phyloP scores from a whole-genome alignment of 1,140 invertebrate species.

The Neelides sp. region DNA sequence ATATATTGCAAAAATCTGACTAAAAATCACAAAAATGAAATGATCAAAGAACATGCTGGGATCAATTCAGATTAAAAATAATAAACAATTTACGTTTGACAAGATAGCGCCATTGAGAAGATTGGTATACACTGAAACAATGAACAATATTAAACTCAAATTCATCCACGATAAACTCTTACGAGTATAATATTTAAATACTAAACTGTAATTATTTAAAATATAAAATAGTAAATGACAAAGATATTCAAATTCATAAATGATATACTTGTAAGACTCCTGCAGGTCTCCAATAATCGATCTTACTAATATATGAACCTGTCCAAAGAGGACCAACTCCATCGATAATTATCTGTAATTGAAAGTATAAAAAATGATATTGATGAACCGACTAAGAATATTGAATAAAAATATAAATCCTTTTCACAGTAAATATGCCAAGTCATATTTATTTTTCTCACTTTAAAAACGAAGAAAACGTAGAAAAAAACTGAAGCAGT shows the following conservation, averaged over 20 bases:
- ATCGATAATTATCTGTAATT: conserved; percentile 56
- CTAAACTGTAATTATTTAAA: no score
- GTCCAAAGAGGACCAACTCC: conserved; percentile 56
- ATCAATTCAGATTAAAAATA: conserved; percentile 3
- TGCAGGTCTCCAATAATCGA: conserved; percentile 69
- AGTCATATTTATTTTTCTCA: conserved; percentile 37
- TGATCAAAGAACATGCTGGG: conserved; percentile 7
- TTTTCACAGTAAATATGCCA: not conserved
- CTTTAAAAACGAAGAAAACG: conserved; percentile 72
- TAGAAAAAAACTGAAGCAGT: conserved; percentile 85
- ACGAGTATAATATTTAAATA: no score
- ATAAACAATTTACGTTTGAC: conserved; percentile 67
- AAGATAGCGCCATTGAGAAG: conserved; percentile 86
- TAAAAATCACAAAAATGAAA: conserved; percentile 37
- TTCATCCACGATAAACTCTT: no score
- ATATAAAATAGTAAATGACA: no score
- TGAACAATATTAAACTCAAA: no score
- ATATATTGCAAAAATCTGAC: conserved; percentile 90
- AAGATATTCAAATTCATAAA: no score
- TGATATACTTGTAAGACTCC: no score
- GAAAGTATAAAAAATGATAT: conserved; percentile 27
- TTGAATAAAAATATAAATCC: not conserved
- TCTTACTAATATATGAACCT: conserved; percentile 57
- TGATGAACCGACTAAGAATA: not conserved
- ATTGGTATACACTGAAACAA: conserved; percentile 90